Evolutionary conservation across 2,113 vertebrate genomes (phyloP), one percentile per base, ranked within the genome.

Genomic region (Pelmatolapia mariae): DNA sequence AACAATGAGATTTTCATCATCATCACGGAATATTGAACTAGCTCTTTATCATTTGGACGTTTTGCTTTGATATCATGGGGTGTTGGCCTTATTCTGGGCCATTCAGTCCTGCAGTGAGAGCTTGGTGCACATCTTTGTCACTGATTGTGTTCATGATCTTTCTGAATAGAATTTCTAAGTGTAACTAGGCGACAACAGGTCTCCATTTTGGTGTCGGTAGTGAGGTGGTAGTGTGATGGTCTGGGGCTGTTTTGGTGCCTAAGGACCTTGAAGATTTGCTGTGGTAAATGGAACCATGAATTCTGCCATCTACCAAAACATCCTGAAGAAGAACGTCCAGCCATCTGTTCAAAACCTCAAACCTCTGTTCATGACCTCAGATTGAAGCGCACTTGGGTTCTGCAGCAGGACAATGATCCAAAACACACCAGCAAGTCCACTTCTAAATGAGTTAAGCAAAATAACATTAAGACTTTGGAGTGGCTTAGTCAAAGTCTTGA

Each of bases 101-200:
- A 50, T 76, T 50, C 24, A 29, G 0, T 76, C 71, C 71, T 29
- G 43, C 24, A 76, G 71, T 5, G 71, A 29, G 68, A 76, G 71
- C 24, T 76, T 47, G 71, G 40, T 12, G 24, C 24, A 29, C 16
- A 71, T 38, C 61, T 66, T 66, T 66, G 33, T 66, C 33, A 66
- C 33, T 13, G 61, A 38, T 22, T 38, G 33, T 38, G 61, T 66
- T 66, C 61, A n/a, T 1, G 31, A 66, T n/a, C 10, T 38, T 66
- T 66, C 61, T 38, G 19, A 66, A 36, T 66, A 66, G 31, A 63
- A 36, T 66, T 66, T 31, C 29, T 1, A 31, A 31, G 33, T 9
- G 36, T 36, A 36, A 36, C 61, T 66, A 38, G 10, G 0, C 3
- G 1, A 2, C 1, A 66, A 13, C 19, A 33, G 19, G 61, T 1